Conservation (phyloP, 2,888 invertebrate species). For the Sympetrum striolatum region DNA sequence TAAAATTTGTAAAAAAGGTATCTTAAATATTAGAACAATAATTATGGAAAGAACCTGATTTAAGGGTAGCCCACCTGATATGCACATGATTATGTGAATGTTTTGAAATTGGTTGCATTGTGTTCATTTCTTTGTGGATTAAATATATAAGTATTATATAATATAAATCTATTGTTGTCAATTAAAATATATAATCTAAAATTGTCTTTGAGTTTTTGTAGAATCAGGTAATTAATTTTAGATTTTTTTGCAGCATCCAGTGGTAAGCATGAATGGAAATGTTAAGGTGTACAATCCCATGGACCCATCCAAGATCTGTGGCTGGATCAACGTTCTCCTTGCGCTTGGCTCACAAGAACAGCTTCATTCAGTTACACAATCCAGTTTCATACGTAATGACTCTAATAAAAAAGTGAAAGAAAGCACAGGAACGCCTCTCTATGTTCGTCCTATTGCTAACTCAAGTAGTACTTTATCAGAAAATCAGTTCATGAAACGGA, state of each 20-base stretch:
- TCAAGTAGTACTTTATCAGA: neutral
- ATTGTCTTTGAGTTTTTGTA: too few species aligned
- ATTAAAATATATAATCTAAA: too few species aligned
- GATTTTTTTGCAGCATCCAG: neutral
- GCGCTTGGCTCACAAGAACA: constrained; percentile 69
- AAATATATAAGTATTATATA: too few species aligned
- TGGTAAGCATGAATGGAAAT: neutral
- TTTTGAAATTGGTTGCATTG: too few species aligned
- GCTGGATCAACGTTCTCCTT: constrained; percentile 65
- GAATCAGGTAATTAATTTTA: neutral
- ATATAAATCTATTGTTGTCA: too few species aligned
- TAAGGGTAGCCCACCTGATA: too few species aligned
- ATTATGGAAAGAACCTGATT: too few species aligned
- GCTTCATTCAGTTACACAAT: constrained; percentile 54
- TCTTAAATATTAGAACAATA: too few species aligned
- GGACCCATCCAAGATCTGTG: constrained; percentile 51
- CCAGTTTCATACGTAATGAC: neutral
- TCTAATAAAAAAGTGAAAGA: neutral
- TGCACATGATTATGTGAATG: too few species aligned
- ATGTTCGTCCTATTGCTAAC: neutral
- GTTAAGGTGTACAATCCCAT: neutral
- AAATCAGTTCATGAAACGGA: neutral
- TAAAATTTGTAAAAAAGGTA: too few species aligned
- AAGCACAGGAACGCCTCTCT: neutral
- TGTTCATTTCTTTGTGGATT: too few species aligned